Base-by-base conservation (phyloP, 2,888 invertebrate genomes). In the Dolichopus griseipennis region DNA sequence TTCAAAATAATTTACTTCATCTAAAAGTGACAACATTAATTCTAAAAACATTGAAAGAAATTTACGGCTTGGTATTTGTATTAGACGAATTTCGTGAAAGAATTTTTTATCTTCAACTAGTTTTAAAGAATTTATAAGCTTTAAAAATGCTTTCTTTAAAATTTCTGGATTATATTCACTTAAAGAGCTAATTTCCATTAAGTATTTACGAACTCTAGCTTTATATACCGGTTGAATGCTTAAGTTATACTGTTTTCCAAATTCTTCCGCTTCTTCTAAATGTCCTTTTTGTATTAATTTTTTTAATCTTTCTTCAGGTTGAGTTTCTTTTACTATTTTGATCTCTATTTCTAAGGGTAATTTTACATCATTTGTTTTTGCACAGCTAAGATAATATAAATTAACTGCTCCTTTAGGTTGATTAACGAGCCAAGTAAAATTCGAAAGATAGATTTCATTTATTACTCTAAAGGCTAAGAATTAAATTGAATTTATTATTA, bases 191-290 rank as follows among this genome's bases (percentile, higher is more conserved):
- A 81, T 73, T 64, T 78, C 77, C 0, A 76, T 27, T 1, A 81
- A 72, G 27, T 78, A 74, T 64, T 73, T 75, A 68, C 76, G 79
- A 2, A 78, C 77, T 71, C 75, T 79, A n/a, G 79, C 80, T 71
- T 82, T 79, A 68, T 76, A 79, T 34, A 82, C 76, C 2, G 81
- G 79, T 70, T 82, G 81, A 37, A 79, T 70, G 66, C 78, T 77
- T 34, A 82, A 72, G 62, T 79, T 78, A 66, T 79, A 81, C 70
- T 79, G 78, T 8, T 73, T 75, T 6, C 78, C 81, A 70, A 81
- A 81, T 66, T 77, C 79, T 74, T 82, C 82, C 0, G 82, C 82
- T 69, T 81, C 79, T 66, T 81, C 78, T 15, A 81, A 73, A 65
- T 78, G 77, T 5, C 81, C 81, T 64, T 78, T 79, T n/a, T 76